These are phyloP conservation scores for Vireo griseus DNA, from an alignment of 2,797 vertebrate species.

Conservation along the genomic window DNA sequence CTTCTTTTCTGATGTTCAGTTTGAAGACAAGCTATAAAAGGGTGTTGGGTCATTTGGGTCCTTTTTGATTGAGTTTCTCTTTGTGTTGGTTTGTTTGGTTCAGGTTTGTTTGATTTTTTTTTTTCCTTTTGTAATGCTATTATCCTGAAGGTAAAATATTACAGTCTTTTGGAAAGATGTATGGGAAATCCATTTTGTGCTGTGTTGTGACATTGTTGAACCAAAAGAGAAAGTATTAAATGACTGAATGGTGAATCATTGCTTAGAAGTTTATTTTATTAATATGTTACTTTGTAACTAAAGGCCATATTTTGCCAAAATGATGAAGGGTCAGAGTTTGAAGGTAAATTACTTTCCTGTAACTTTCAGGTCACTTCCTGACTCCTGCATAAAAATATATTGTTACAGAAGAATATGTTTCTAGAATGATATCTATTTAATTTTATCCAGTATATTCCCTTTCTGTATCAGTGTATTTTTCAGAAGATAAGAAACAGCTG, in stretches of 20 bases:
- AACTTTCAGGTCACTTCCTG: not conserved
- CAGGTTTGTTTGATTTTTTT: fast-evolving
- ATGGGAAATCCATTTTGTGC: slow-evolving; percentile 19
- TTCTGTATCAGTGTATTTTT: not conserved
- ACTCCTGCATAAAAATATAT: not conserved
- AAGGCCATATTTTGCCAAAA: not conserved
- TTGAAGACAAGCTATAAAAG: slow-evolving; percentile 5
- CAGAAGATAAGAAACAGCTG: not conserved
- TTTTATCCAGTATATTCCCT: not conserved
- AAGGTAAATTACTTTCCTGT: not conserved
- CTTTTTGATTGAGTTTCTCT: not conserved
- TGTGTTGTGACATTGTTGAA: not conserved
- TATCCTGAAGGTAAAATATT: not conserved
- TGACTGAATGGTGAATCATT: not conserved
- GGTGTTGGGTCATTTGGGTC: not conserved
- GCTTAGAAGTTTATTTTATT: not conserved
- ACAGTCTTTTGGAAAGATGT: not conserved
- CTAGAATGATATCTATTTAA: not conserved
- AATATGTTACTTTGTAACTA: not conserved
- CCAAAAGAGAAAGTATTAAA: not conserved
- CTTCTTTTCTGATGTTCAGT: not conserved
- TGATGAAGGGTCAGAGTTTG: not conserved
- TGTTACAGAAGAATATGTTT: not conserved
- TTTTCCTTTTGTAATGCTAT: not conserved
- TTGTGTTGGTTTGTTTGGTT: not conserved